These are phyloP conservation scores for Apodemia hepburni DNA, from an alignment of 2,888 invertebrate genomes.

Conservation along the genomic window DNA sequence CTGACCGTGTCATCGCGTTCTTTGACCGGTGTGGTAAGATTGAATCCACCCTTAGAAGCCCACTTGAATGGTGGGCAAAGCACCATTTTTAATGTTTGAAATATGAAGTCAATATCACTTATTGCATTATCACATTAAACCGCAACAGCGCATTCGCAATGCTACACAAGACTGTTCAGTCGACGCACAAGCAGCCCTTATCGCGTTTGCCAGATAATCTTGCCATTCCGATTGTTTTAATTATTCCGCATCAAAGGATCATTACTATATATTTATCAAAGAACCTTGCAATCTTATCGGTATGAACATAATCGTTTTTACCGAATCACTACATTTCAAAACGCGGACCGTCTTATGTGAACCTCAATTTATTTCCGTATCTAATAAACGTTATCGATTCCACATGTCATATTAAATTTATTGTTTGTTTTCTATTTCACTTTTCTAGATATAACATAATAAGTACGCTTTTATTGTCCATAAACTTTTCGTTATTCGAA, in stretches of 20 bases:
- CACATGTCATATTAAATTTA: neutral
- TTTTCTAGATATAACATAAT: neutral
- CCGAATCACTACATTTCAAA: conserved; percentile 47
- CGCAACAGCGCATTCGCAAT: conserved; percentile 66
- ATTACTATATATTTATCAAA: conserved; percentile 68
- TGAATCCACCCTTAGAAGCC: conserved; percentile 61
- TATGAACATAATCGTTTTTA: conserved; percentile 56
- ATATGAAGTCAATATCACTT: neutral
- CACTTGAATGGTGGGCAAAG: conserved; percentile 70
- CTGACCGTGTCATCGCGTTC: conserved; percentile 37
- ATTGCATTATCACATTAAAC: conserved; percentile 24
- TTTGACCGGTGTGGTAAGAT: conserved; percentile 44
- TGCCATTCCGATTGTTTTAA: conserved; percentile 73
- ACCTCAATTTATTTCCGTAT: conserved; percentile 25
- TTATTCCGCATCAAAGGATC: conserved; percentile 64
- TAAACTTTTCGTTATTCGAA: neutral
- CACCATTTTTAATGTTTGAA: conserved; percentile 48
- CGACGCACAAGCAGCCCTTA: conserved; percentile 58
- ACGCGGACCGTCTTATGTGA: conserved; percentile 25
- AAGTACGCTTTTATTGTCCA: neutral
- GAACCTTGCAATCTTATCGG: conserved; percentile 71
- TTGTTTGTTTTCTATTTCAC: conserved; percentile 6
- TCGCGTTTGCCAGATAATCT: conserved; percentile 67
- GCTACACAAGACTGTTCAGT: conserved; percentile 49
- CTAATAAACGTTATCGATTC: conserved; percentile 25